Conservation (phyloP, 2,113 vertebrate species). For the Casuarius casuarius region DNA sequence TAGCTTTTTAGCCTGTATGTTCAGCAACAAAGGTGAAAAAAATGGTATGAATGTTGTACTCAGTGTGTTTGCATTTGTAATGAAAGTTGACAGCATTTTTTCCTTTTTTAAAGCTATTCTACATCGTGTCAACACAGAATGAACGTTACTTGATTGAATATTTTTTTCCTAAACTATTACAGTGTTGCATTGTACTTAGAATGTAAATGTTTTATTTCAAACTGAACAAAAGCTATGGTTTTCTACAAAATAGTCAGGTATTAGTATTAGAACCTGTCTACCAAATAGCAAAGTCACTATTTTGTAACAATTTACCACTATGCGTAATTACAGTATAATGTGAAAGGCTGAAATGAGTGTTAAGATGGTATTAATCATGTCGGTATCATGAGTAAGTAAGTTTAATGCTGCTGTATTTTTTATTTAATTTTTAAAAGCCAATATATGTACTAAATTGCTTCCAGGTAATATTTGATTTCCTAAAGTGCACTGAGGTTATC, state of each 20-base stretch:
- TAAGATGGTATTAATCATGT: conserved; percentile 79
- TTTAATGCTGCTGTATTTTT: conserved; percentile 87
- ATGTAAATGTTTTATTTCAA: conserved; percentile 70
- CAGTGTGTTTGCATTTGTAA: conserved; percentile 74
- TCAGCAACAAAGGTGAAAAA: conserved; percentile 64
- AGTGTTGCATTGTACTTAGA: conserved; percentile 72
- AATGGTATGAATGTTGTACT: conserved; percentile 71
- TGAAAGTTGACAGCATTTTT: conserved; percentile 60
- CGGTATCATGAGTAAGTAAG: conserved; percentile 79
- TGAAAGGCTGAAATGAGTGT: conserved; percentile 79
- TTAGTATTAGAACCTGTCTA: conserved; percentile 75
- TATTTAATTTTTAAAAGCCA: conserved; percentile 78
- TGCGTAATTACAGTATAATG: conserved; percentile 78
- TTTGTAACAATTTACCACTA: conserved; percentile 76
- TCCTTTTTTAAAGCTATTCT: conserved; percentile 68
- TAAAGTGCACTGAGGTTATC: conserved; percentile 87
- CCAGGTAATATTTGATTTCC: conserved; percentile 86
- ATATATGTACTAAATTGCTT: conserved; percentile 88
- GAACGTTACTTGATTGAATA: conserved; percentile 59
- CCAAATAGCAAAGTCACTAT: conserved; percentile 78
- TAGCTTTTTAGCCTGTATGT: conserved; percentile 74
- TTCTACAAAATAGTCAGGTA: conserved; percentile 72
- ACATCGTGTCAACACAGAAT: conserved; percentile 59
- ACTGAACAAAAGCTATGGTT: conserved; percentile 69
- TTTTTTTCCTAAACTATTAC: conserved; percentile 66